A percentile compares a stretch with the other conserved stretches of the same genome.
These are phyloP conservation scores for Lasioglossum lativentre DNA, from an alignment of 2,888 invertebrate species.

Conservation along the genomic window DNA sequence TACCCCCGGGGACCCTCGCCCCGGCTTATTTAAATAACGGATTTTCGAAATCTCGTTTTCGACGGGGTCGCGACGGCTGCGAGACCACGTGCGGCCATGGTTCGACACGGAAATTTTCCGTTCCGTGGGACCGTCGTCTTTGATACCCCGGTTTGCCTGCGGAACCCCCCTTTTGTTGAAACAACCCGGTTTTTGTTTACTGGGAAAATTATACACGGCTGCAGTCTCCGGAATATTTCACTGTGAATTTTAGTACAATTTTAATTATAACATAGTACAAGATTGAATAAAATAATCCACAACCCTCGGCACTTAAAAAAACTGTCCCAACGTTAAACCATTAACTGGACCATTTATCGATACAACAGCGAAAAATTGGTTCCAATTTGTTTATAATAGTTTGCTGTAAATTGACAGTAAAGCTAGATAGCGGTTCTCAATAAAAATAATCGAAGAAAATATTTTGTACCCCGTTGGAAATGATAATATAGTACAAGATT, in stretches of 20 bases:
- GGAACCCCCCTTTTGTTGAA: not conserved
- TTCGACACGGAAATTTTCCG: slow-evolving; percentile 39
- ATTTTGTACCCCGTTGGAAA: too few relatives aligned
- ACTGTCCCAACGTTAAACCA: too few relatives aligned
- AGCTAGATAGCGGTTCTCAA: too few relatives aligned
- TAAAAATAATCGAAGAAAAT: too few relatives aligned
- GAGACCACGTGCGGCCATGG: slow-evolving; percentile 57
- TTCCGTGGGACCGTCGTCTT: slow-evolving; percentile 3
- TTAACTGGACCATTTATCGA: too few relatives aligned
- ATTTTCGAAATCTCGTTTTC: slow-evolving; percentile 84
- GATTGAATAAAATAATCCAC: too few relatives aligned
- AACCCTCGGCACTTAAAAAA: too few relatives aligned
- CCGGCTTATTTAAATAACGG: slow-evolving; percentile 84
- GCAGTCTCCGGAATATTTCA: not conserved
- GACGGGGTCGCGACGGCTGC: slow-evolving; percentile 48
- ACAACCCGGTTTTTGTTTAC: not conserved
- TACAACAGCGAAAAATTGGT: too few relatives aligned
- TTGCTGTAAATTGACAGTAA: too few relatives aligned
- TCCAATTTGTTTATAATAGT: too few relatives aligned
- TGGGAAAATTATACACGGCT: not conserved
- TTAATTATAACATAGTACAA: too few relatives aligned
- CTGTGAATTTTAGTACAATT: not conserved
- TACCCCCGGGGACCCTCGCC: slow-evolving; percentile 48
- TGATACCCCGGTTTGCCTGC: not conserved
- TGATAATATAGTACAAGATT: too few relatives aligned